These are phyloP conservation scores for Litoditis marina DNA, from an alignment of 2,888 invertebrate genomes.

Conservation along the genomic window DNA sequence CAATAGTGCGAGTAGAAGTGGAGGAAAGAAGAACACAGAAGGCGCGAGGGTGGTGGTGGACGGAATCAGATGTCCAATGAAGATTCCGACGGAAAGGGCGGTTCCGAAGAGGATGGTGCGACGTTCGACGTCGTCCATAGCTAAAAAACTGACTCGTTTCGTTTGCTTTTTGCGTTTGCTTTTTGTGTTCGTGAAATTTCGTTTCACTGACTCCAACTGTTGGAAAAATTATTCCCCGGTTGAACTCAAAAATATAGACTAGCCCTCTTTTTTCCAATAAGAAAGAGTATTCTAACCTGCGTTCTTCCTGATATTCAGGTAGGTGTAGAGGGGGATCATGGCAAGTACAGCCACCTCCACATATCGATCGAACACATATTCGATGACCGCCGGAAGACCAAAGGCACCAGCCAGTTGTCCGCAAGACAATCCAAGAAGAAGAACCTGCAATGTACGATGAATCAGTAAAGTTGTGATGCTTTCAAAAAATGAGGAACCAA, in stretches of 20 bases:
- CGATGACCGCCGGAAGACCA: slow-evolving; percentile 29
- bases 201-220: too few species aligned
- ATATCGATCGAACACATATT: slow-evolving; percentile 32
- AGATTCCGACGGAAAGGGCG: slow-evolving; percentile 26
- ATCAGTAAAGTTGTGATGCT: too few species aligned
- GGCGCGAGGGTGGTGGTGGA: slow-evolving; percentile 6
- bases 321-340: slow-evolving; percentile 36
- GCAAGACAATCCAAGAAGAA: slow-evolving; percentile 36
- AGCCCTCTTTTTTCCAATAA: too few species aligned
- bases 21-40: slow-evolving; percentile 34
- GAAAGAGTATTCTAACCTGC: too few species aligned
- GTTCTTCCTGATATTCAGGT: slow-evolving; percentile 34
- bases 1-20: slow-evolving; percentile 36
- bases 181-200: too few species aligned
- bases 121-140: slow-evolving; percentile 42
- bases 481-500: too few species aligned
- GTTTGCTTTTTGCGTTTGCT: too few species aligned
- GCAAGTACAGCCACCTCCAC: slow-evolving; percentile 29
- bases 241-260: too few species aligned
- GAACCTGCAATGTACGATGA: too few species aligned
- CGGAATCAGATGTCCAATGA: slow-evolving; percentile 38
- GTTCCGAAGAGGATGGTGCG: slow-evolving; percentile 38
- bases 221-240: too few species aligned
- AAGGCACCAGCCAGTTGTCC: slow-evolving; percentile 41
- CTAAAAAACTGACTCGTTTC: too few species aligned